Evolutionary conservation across 1,140 invertebrate species (phyloP), one percentile per base, ranked within the genome.

Genomic region (Drosophila parabipectinata): DNA sequence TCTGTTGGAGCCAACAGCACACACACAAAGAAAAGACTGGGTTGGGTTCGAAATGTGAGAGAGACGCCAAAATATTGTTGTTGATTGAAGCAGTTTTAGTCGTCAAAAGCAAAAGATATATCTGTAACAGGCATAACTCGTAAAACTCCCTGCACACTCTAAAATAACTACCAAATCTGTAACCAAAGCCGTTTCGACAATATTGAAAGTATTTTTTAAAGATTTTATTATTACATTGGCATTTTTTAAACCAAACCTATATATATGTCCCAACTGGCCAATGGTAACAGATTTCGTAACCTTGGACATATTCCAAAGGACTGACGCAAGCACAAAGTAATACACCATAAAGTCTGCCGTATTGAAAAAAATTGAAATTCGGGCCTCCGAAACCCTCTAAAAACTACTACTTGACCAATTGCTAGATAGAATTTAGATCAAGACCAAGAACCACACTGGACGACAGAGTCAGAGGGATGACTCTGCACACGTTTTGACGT

Each of bases 21-120:
- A 67, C 28, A 63, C 53, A 75, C 51, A 63, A 55, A 74, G 60
- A 51, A 71, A 63, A 74, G 53, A 60, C 62, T 59, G 56, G 58
- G 47, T 61, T 54, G 59, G 63, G 55, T 72, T 62, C 57, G 21
- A 56, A 61, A 26, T 72, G 32, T 56, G 61, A 64, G 69, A 77
- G 79, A 88, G 83, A 87, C 83, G 83, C 82, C 82, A 87, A 87
- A 87, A 71, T 71, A 68, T 85, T 85, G 81, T 85, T 85, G 61
- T 76, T 76, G 72, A 76, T 85, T 85, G 82, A 87, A 85, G 82
- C 82, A 85, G 82, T 72, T 37, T 66, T 84, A 85, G 82, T 85
- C 77, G 81, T 81, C 77, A 34, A 84, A 73, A 73, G 39, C 12
- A 69, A 81, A 53, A 59, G 66, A 64, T 53, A 79, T 72, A 63